Evolutionary conservation across 2,797 vertebrate genomes (phyloP), one percentile per base, ranked within the genome.

Genomic region (Scolopax bukidnonensis): DNA sequence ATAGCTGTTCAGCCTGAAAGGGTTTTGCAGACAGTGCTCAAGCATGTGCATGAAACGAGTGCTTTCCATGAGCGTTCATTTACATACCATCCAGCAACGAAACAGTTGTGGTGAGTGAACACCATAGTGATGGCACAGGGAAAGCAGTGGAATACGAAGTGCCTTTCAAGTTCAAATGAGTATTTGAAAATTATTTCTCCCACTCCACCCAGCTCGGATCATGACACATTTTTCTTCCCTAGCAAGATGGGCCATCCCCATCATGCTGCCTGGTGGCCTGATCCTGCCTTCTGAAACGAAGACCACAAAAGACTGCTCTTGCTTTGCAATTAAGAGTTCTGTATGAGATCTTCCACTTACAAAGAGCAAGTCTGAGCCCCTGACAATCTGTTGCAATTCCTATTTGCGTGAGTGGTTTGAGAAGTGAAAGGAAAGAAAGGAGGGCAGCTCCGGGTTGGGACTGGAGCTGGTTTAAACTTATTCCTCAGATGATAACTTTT

Each of bases 111-210:
- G 50, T 57, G 59, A 84, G 59, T 16, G 32, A 79, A 40, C 6
- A 7, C 28, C 51, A 30, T 53, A 32, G 51, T 0, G 3, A 56
- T 28, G 70, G 47, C 13, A 2, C 16, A n/a, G 63, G 51, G 51
- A 87, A 90, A 54, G n/a, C 2, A 4, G 11, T 28, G 76, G 86
- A 89, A 86, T 25, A 57, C 23, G n/a, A 75, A 79, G 59, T 41
- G 48, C 32, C 36, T 84, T 93, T 80, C 77, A 88, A 88, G 32
- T 82, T 82, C 54, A 84, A 77, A 82, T 0, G 0, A 88, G 61
- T 88, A 64, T 74, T 80, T 90, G 59, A 83, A 63, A 92, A 57
- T 80, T n/a, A 68, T 77, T 88, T 79, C 38, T 86, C 63, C 21
- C 41, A 57, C 45, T 64, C 59, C 63, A 60, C 53, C 40, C 87